Evolutionary conservation across 2,797 vertebrate species (phyloP), one percentile per base, ranked within the genome.

Genomic region (Premnoplex brunnescens): DNA sequence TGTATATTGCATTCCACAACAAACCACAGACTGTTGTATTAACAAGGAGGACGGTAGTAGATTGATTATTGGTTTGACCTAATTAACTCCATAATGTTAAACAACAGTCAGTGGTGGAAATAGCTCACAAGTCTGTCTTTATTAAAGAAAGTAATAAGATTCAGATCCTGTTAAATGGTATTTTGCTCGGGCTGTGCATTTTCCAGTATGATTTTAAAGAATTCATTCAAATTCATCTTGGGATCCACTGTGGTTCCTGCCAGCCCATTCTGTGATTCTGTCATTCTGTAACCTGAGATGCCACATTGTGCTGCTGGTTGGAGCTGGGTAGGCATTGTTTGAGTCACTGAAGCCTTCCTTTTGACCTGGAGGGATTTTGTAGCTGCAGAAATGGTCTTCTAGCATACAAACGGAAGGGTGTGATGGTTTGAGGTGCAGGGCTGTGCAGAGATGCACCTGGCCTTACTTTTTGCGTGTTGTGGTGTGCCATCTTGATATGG

Each of bases 21-120:
- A 88, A 93, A 82, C 80, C 85, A 41, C 69, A 76, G 59, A 30
- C 36, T 21, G 6, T 27, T 82, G 32, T 93, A 62, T 87, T 91
- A 92, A 56, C 22, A 28, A 37, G 48, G 52, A 85, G 22, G 54
- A 71, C 85, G 22, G 32, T 63, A 63, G 56, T 63, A 23, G 22
- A 95, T 90, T 85, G 94, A 94, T 93, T 94, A 93, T 95, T 95
- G 85, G 52, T 82, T 95, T 94, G 85, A 58, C 89, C 92, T 96
- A 90, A 96, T 96, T 96, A 93, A 91, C 71, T 87, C 36, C 19
- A 4, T 36, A 51, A 52, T 84, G 74, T 71, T 95, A 91, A 88
- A 74, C 60, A 91, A 58, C 27, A 72, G 34, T 46, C 74, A 66
- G 39, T 64, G 44, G 52, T 56, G 76, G 66, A 84, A 94, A 69